A percentile compares a stretch with the other conserved stretches of the same genome.
phyloP scores from a whole-genome alignment of 1,140 invertebrate genomes.

The Heliconius himera region DNA sequence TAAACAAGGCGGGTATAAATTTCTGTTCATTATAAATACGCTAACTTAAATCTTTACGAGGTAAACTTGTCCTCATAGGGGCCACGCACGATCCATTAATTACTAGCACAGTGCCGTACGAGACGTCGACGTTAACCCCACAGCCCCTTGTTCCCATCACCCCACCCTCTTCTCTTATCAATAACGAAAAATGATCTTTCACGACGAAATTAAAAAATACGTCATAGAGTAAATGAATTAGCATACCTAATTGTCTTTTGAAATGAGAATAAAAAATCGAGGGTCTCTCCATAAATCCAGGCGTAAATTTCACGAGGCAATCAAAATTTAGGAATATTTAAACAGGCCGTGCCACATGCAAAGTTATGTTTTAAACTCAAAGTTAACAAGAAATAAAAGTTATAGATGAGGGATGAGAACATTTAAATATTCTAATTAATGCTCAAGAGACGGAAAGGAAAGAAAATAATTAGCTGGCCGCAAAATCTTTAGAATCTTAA shows the following conservation, averaged over 20 bases:
- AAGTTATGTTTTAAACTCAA: slow-evolving; percentile 60
- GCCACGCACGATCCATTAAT: slow-evolving; percentile 65
- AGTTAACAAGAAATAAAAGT: slow-evolving; percentile 61
- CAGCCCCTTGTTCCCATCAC: slow-evolving; percentile 12
- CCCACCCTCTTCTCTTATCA: slow-evolving; percentile 41
- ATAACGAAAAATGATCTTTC: slow-evolving; percentile 61
- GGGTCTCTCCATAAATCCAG: slow-evolving; percentile 54
- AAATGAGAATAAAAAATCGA: slow-evolving; percentile 69
- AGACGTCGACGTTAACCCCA: slow-evolving; percentile 40
- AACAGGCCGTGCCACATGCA: slow-evolving; percentile 67
- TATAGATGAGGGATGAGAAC: slow-evolving; percentile 44
- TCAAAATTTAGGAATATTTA: slow-evolving; percentile 76
- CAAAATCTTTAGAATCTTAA: slow-evolving; percentile 51
- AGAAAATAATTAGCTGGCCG: slow-evolving; percentile 52
- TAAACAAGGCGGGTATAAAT: slow-evolving; percentile 10
- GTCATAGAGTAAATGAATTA: slow-evolving; percentile 72
- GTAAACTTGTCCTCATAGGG: slow-evolving; percentile 48
- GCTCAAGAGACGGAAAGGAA: slow-evolving; percentile 48
- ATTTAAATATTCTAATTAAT: slow-evolving; percentile 68
- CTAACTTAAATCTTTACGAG: slow-evolving; percentile 32
- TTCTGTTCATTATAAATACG: slow-evolving; percentile 13
- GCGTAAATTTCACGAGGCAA: slow-evolving; percentile 65
- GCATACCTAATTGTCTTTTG: slow-evolving; percentile 75
- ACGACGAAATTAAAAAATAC: slow-evolving; percentile 59
- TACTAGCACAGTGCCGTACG: slow-evolving; percentile 47